These are phyloP conservation scores for Dissostichus mawsoni DNA, from an alignment of 2,113 vertebrate species.

Conservation along the genomic window DNA sequence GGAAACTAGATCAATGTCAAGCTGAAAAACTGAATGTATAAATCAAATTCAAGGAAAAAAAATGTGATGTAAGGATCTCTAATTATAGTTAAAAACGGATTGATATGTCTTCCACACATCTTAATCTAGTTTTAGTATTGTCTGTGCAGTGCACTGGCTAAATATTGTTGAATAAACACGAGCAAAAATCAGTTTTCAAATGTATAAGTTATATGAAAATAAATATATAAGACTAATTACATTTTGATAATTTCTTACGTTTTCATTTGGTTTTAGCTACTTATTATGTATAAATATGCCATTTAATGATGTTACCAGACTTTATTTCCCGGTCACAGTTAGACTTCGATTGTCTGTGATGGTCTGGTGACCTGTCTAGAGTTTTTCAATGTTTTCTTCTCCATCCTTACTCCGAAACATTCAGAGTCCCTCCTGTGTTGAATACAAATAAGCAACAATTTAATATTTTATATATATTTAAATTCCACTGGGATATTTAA, in stretches of 20 bases:
- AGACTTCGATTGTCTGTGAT: conserved; percentile 35
- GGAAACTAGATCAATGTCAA: conserved; percentile 7
- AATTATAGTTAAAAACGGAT: too few relatives aligned
- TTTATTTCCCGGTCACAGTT: conserved; percentile 31
- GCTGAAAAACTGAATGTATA: background rate
- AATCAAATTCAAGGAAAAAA: background rate
- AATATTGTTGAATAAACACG: background rate
- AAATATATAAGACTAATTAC: background rate
- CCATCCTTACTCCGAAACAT: conserved; percentile 11
- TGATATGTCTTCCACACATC: too few relatives aligned
- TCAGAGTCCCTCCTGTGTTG: conserved; percentile 19
- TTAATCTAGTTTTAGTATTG: too few relatives aligned
- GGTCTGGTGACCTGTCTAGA: conserved; percentile 25
- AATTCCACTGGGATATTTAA: conserved; percentile 49
- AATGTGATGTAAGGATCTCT: too few relatives aligned
- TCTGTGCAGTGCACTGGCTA: too few relatives aligned
- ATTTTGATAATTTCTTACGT: background rate
- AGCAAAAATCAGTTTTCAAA: background rate
- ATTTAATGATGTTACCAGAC: background rate
- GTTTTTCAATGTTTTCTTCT: conserved; percentile 23
- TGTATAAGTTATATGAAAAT: background rate
- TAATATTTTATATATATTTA: conserved; percentile 62
- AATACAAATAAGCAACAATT: conserved; percentile 49
- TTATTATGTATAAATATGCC: background rate
- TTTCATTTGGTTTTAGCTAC: background rate